A percentile compares a stretch with the other conserved stretches of the same genome.
These are phyloP conservation scores for Atrina japonica DNA, from an alignment of 2,888 invertebrate genomes.

Conservation along the genomic window DNA sequence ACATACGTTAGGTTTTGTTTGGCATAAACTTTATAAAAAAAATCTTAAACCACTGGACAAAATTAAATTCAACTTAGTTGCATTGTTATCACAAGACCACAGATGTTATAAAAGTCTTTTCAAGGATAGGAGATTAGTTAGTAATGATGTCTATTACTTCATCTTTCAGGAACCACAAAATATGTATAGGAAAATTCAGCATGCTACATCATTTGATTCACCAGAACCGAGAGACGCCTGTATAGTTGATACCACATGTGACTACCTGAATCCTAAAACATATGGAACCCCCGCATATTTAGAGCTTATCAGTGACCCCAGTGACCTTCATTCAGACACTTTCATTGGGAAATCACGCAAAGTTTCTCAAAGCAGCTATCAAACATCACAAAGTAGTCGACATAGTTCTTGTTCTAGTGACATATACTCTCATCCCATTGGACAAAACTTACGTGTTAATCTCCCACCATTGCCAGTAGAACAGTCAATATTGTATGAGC, in stretches of 20 bases:
- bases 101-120: no score
- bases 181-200: constrained; percentile 55
- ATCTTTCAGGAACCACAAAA: constrained; percentile 17
- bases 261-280: constrained; percentile 58
- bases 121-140: no score
- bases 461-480: constrained; percentile 12
- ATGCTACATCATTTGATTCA: constrained; percentile 62
- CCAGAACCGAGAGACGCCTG: constrained; percentile 61
- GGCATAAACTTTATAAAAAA: no score
- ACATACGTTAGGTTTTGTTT: no score
- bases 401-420: constrained; percentile 37
- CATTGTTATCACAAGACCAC: no score
- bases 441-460: constrained; percentile 17
- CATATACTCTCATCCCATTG: constrained; percentile 29
- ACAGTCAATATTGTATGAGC: constrained; percentile 18
- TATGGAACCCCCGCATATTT: constrained; percentile 54
- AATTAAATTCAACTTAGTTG: no score
- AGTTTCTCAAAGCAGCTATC: constrained; percentile 16
- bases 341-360: neutral
- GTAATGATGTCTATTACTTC: no score
- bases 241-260: constrained; percentile 34
- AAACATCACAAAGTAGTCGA: constrained; percentile 33
- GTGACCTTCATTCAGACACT: constrained; percentile 19
- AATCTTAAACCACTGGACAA: no score
- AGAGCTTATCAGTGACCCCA: constrained; percentile 58